phyloP scores from a whole-genome alignment of 2,113 vertebrate species.

The Malurus elegans region DNA sequence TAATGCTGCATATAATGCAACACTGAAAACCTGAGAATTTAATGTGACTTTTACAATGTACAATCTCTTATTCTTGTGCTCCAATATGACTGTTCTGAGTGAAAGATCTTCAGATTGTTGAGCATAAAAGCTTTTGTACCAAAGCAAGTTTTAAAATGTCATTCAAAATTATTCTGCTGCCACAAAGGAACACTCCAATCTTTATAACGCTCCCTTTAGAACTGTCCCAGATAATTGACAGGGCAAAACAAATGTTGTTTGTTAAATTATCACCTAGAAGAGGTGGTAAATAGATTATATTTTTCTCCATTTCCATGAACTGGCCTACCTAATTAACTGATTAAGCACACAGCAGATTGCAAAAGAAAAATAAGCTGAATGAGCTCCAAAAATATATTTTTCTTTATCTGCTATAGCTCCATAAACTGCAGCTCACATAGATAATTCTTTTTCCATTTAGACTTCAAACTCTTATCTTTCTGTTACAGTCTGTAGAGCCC shows the following conservation, averaged over 20 bases:
- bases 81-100: not conserved
- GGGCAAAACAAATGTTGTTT: not conserved
- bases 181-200: not conserved
- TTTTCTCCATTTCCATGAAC: not conserved
- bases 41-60: accelerated
- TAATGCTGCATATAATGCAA: not conserved
- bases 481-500: not conserved
- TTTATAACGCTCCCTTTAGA: not conserved
- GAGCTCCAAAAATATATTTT: not conserved
- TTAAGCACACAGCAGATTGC: not conserved
- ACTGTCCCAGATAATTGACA: not conserved
- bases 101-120: not conserved
- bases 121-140: not conserved
- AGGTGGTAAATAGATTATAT: not conserved
- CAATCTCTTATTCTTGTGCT: not conserved
- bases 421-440: not conserved
- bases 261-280: not conserved
- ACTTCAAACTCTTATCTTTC: not conserved
- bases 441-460: not conserved
- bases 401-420: not conserved
- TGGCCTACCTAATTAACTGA: not conserved
- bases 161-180: not conserved
- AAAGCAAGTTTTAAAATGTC: not conserved
- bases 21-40: not conserved
- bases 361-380: not conserved